These are phyloP conservation scores for Megalops cyprinoides DNA, from an alignment of 2,797 vertebrate species.

Conservation along the genomic window DNA sequence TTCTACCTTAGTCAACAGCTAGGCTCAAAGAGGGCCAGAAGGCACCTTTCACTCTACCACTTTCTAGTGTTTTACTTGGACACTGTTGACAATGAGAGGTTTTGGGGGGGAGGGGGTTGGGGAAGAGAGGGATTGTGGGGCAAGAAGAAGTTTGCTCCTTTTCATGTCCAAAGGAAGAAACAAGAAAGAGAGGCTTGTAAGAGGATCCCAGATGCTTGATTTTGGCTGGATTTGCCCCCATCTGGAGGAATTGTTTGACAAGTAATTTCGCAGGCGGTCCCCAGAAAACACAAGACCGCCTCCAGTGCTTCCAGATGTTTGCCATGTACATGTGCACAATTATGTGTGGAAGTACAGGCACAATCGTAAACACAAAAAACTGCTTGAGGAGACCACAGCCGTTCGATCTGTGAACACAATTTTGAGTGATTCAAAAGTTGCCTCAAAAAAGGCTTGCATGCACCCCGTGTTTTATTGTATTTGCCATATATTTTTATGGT, in stretches of 20 bases:
- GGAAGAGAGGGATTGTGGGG: neutral
- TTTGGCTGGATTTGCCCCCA: conserved; percentile 38
- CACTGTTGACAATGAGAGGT: conserved; percentile 9
- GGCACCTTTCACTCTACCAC: neutral
- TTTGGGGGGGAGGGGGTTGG: neutral
- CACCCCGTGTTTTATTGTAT: too few species aligned
- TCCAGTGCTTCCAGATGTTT: conserved; percentile 73
- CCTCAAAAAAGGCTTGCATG: neutral
- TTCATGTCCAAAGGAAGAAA: neutral
- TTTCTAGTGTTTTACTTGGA: neutral
- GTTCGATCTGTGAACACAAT: neutral
- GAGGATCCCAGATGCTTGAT: conserved; percentile 20
- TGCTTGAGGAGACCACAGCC: neutral
- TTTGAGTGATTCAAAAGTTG: neutral
- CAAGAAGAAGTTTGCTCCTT: neutral
- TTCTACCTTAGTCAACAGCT: neutral
- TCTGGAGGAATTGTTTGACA: conserved; percentile 64
- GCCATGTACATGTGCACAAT: conserved; percentile 6
- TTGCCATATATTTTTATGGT: too few species aligned
- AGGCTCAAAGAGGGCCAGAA: neutral
- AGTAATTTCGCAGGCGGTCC: conserved; percentile 58
- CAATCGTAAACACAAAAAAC: neutral
- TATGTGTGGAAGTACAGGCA: neutral
- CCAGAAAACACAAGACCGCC: conserved; percentile 54
- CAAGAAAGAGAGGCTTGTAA: conserved; percentile 1